Base-by-base conservation (phyloP, 2,888 invertebrate genomes). In the Folsomia candida region DNA sequence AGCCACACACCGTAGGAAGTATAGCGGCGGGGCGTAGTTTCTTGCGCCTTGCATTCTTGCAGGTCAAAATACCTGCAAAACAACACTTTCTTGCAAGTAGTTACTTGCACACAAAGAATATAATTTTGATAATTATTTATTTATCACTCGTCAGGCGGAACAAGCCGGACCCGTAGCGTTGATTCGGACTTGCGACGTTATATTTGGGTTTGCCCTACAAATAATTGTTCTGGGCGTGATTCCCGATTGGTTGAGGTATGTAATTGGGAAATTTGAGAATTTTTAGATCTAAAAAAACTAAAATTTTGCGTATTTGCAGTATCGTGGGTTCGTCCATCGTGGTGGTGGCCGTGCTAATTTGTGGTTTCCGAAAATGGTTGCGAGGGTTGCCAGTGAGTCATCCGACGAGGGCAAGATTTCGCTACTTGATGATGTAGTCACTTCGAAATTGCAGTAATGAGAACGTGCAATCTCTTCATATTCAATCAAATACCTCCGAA, bases 281-380 rank as follows among this genome's bases (percentile, higher is more conserved):
- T 57, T n/a, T 57, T 57, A n/a, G 20, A 20, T 22, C 27, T 20
- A 14, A 27, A 60, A 6, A 22, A 24, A 60, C 27, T 63, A 63
- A 63, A 18, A 25, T 22, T 66, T 54, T 26, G n/a, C 6, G 25
- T n/a, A 26, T 57, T 28, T 24, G 11, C 58, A 78, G 78, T 28
- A 54, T 76, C 1, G 60, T 74, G n/a, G 78, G 78, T 47, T 75
- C 78, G 0, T 58, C 62, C 2, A 75, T 78, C 24, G 76, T 78
- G 22, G 71, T 76, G 11, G 60, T 69, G 14, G 76, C 76, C 18
- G 76, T 78, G 54, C 47, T 69, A 1, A 26, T 78, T 20, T 76
- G 75, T n/a, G 76, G 76, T 1, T 68, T 78, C 14, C 54, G 76
- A 60, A 78, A 78, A 62, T 78, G 76, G 76, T 69, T 76, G 2